Evolutionary conservation across 1,140 invertebrate genomes (phyloP), one percentile per base, ranked within the genome.

Genomic region (Drosophila ananassae): DNA sequence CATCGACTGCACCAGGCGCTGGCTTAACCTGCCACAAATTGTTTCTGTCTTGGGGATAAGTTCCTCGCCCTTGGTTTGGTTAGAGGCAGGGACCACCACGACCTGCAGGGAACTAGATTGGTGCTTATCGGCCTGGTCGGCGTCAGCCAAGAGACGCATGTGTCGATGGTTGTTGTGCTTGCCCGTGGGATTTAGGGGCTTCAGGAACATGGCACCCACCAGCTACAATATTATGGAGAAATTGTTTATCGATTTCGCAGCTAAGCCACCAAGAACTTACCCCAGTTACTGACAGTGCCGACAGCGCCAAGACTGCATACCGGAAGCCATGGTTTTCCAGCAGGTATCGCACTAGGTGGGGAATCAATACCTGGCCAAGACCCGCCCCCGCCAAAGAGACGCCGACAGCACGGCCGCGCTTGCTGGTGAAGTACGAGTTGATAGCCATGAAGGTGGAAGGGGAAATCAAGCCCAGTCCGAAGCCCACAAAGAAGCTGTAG

Each of bases 281-380:
- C 72, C 94, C 94, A 67, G 94, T 93, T 13, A 95, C 92, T 22
- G 95, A 94, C 7, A 95, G 79, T 41, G 91, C 93, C 5, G 94
- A 94, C 71, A 95, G 83, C 8, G 96, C 92, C 37, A 95, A 76
- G 24, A 94, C 93, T 0, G 95, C 93, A 50, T 93, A 93, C 79
- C 89, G 92, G 72, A 93, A 94, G 6, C 93, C 93, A 77, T 94
- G 95, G 39, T 92, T 89, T 24, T 94, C 92, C 37, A 95, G 68
- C 6, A 95, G 92, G 56, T 93, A 92, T 25, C 93, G 91, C 25
- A 95, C 94, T 28, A 96, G 83, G 61, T 95, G 94, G 0, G 96
- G 96, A 93, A 96, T 95, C 4, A 96, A 71, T 73, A 96, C 95
- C 74, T 96, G 95, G 5, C 96, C 96, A 1, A 96, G 73, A 17